Conservation (phyloP, 2,888 invertebrate genomes). For the Coleophora deauratella region DNA sequence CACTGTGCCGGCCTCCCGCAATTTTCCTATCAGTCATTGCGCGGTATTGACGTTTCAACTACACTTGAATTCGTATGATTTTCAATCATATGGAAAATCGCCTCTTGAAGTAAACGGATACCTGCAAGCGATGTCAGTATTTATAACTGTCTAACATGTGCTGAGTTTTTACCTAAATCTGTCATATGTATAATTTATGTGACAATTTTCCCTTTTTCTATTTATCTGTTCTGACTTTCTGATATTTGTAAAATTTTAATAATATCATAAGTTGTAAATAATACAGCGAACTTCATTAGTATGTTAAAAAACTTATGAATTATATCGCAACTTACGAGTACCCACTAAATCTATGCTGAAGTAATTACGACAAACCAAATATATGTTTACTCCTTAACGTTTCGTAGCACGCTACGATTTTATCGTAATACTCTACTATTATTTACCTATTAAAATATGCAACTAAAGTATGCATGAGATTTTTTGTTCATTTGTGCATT, state of each 20-base stretch:
- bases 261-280: too few species aligned
- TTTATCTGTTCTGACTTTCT: too few species aligned
- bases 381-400: constrained; percentile 18
- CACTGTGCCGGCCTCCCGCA: constrained; percentile 63
- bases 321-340: constrained; percentile 22
- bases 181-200: too few species aligned
- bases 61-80: constrained; percentile 36
- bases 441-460: too few species aligned
- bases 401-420: constrained; percentile 18
- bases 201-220: too few species aligned
- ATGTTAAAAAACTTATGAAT: constrained; percentile 34
- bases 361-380: constrained; percentile 25
- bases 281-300: too few species aligned
- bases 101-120: constrained; percentile 38
- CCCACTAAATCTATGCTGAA: constrained; percentile 23
- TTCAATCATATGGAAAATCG: constrained; percentile 40
- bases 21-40: constrained; percentile 73
- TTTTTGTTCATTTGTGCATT: too few species aligned
- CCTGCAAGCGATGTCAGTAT: not conserved
- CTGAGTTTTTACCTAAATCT: not conserved
- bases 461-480: too few species aligned
- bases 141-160: not conserved
- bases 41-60: constrained; percentile 39
- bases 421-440: too few species aligned
- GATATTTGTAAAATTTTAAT: too few species aligned